A percentile compares a stretch with the other conserved stretches of the same genome.
Evolutionary conservation across 2,113 vertebrate species (phyloP).

Genomic region (Pantherophis guttatus): DNA sequence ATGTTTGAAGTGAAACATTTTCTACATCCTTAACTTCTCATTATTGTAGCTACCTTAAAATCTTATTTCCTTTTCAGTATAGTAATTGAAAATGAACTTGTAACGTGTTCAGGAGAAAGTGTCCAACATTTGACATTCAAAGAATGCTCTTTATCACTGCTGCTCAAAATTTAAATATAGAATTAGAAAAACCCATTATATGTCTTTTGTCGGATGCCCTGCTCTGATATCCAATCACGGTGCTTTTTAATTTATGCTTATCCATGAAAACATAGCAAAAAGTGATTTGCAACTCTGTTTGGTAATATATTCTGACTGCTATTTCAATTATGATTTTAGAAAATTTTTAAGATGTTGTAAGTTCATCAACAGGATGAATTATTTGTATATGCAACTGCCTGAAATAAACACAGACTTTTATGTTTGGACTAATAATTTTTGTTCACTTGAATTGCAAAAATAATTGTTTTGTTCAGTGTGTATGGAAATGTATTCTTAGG

Average conservation of each 20-base stretch:
- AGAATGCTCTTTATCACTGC: slow-evolving; percentile 10
- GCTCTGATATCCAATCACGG: neutral
- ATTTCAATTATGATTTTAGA: neutral
- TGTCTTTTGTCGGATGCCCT: neutral
- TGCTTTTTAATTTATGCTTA: neutral
- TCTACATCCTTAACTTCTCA: neutral
- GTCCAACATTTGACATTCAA: neutral
- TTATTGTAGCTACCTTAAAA: neutral
- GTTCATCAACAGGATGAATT: neutral
- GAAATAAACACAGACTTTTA: neutral
- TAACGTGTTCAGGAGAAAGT: neutral
- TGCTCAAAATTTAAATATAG: neutral
- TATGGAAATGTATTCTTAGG: neutral
- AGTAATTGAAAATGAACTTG: neutral
- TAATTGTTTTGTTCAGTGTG: neutral
- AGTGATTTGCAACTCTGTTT: neutral
- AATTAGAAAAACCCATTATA: neutral
- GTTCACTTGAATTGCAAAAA: neutral
- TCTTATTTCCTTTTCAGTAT: neutral
- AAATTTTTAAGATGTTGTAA: neutral
- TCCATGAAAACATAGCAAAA: neutral
- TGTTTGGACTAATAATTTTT: neutral
- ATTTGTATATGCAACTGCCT: neutral
- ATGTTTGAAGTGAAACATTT: neutral
- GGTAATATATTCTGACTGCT: neutral